Percentiles rank a stretch among this genome's conserved stretches.
phyloP scores from a whole-genome alignment of 2,113 vertebrate genomes.

The Poeciliopsis prolifica region DNA sequence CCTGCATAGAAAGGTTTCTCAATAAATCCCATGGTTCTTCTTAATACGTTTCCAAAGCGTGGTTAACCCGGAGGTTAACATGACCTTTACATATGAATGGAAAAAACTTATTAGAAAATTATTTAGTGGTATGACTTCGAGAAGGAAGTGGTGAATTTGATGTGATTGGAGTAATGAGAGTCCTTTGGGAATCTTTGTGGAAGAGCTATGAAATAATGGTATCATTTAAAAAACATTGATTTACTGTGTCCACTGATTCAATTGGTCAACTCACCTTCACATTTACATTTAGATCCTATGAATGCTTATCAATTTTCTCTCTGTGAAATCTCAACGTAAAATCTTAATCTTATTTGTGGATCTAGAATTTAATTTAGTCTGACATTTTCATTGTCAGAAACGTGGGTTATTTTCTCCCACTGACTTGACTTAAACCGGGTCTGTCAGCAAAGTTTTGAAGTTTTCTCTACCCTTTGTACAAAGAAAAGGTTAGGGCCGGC shows the following conservation, averaged over 20 bases:
- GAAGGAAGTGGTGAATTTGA: constrained; percentile 60
- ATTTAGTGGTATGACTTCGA: constrained; percentile 26
- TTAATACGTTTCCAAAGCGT: neutral
- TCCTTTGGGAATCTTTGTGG: constrained; percentile 26
- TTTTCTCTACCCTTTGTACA: too few species aligned
- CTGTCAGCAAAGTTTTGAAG: too few species aligned
- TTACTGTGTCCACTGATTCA: neutral
- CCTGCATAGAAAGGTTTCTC: neutral
- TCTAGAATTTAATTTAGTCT: too few species aligned
- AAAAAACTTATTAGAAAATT: constrained; percentile 42
- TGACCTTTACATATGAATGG: constrained; percentile 46
- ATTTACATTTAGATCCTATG: too few species aligned
- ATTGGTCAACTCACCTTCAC: neutral
- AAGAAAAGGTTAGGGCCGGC: too few species aligned
- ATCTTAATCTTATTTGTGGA: too few species aligned
- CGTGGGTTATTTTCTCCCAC: too few species aligned
- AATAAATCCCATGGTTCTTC: neutral
- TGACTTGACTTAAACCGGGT: too few species aligned
- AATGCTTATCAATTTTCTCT: too few species aligned
- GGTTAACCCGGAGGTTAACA: neutral
- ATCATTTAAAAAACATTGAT: too few species aligned
- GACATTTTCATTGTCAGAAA: too few species aligned
- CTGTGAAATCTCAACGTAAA: too few species aligned
- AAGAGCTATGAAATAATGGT: constrained; percentile 13
- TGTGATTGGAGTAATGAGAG: constrained; percentile 73